Base-by-base conservation (phyloP, 2,113 vertebrate species). In the Semnornis frantzii region DNA sequence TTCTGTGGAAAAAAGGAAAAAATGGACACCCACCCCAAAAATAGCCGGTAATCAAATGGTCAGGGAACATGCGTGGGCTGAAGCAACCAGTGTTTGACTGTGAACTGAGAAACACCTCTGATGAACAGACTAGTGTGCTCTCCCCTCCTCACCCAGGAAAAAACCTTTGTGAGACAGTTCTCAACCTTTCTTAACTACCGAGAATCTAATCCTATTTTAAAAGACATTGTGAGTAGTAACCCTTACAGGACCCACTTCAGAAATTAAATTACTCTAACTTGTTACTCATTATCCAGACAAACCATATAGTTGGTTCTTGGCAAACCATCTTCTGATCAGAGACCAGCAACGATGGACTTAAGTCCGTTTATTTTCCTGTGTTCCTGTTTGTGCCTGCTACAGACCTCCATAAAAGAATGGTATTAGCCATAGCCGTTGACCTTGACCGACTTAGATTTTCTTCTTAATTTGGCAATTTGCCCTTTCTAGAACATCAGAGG, bases 41-140 rank as follows among this genome's bases (percentile, higher is more conserved):
- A 63, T 1, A 77, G 46, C 21, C n/a, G 70, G n/a, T 31, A 77
- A 31, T 14, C 3, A 2, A 90, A 59, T 16, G 42, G 69, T 44
- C 85, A 78, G 76, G 80, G 82, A 95, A 34, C 76, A 46, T 8
- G 69, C 34, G 90, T 90, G 81, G 90, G 82, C 78, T 85, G 78
- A 65, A 85, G 57, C 54, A 85, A 60, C n/a, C 60, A 78, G 48
- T 46, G 37, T 48, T 78, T 75, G 75, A 15, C 64, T 90, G 46
- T 83, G 76, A 90, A 42, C 48, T 64, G 24, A 82, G 60, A 85
- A 71, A 30, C 1, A 2, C 39, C 71, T 85, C 55, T 76, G 85
- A 89, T 69, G 66, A 89, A 66, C 72, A 86, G n/a, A 50, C 20
- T 7, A 60, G 23, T 30, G 34, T 92, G 23, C 13, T 28, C 18